These are phyloP conservation scores for Periphyllus acericola DNA, from an alignment of 2,888 invertebrate genomes.

Conservation along the genomic window DNA sequence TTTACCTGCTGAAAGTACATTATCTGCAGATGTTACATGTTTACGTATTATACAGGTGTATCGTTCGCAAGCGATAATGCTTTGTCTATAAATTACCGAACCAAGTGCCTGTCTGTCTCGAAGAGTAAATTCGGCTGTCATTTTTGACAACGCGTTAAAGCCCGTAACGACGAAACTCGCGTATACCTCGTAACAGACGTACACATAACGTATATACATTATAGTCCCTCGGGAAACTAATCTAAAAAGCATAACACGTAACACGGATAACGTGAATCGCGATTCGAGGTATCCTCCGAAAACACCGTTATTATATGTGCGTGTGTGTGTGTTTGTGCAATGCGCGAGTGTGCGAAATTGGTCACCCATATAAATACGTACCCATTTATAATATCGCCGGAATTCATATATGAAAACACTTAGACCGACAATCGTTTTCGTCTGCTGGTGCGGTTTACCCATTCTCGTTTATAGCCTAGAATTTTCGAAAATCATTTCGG, in stretches of 20 bases:
- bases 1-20: too few species aligned
- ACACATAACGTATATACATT: too few species aligned
- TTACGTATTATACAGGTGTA: neutral
- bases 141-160: slow-evolving; percentile 10
- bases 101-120: neutral
- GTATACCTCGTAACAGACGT: neutral
- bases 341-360: neutral
- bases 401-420: too few species aligned
- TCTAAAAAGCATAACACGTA: slow-evolving; percentile 17
- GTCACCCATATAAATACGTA: too few species aligned
- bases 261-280: neutral
- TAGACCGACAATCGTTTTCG: too few species aligned
- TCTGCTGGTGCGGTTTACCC: too few species aligned
- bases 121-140: slow-evolving; percentile 17
- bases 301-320: neutral
- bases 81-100: slow-evolving; percentile 8
- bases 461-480: too few species aligned
- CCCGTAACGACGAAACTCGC: neutral
- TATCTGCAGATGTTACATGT: too few species aligned
- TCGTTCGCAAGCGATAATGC: neutral
- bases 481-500: too few species aligned
- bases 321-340: neutral
- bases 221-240: neutral
- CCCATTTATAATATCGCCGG: too few species aligned
- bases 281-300: neutral